Percentiles rank a stretch among this genome's conserved stretches.
Evolutionary conservation across 2,888 invertebrate genomes (phyloP).

Genomic region (Agrochola lota): DNA sequence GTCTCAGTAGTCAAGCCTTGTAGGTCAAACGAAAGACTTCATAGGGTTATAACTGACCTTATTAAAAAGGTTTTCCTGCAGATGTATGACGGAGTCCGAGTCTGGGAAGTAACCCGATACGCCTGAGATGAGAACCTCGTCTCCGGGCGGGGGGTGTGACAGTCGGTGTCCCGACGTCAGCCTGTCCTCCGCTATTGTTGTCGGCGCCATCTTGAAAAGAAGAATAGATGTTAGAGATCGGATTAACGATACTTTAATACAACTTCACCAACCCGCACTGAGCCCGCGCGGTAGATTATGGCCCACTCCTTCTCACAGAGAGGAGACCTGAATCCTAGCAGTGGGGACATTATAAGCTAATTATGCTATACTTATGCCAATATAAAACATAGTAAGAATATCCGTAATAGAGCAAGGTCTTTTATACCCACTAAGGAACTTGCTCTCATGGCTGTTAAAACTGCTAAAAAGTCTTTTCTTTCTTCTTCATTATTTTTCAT

Average conservation of each 20-base stretch:
- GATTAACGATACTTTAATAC: neutral
- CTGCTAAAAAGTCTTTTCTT: neutral
- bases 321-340: too few species aligned
- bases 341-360: too few species aligned
- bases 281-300: too few species aligned
- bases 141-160: conserved; percentile 90
- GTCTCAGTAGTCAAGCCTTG: neutral
- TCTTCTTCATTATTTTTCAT: too few species aligned
- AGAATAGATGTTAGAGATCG: neutral
- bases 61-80: conserved; percentile 93
- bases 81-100: conserved; percentile 93
- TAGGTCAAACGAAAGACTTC: neutral
- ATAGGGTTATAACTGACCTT: conserved; percentile 85
- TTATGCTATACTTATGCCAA: too few species aligned
- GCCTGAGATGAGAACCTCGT: conserved; percentile 92
- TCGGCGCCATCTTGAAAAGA: conserved; percentile 82
- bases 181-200: conserved; percentile 82
- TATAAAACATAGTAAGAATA: too few species aligned
- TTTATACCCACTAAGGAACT: neutral
- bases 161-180: conserved; percentile 89
- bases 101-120: conserved; percentile 94
- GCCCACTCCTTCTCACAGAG: too few species aligned
- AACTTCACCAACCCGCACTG: neutral
- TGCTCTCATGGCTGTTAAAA: neutral
- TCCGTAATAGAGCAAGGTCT: too few species aligned